Base-by-base conservation (phyloP, 2,797 vertebrate species). In the Lepus oiostolus region DNA sequence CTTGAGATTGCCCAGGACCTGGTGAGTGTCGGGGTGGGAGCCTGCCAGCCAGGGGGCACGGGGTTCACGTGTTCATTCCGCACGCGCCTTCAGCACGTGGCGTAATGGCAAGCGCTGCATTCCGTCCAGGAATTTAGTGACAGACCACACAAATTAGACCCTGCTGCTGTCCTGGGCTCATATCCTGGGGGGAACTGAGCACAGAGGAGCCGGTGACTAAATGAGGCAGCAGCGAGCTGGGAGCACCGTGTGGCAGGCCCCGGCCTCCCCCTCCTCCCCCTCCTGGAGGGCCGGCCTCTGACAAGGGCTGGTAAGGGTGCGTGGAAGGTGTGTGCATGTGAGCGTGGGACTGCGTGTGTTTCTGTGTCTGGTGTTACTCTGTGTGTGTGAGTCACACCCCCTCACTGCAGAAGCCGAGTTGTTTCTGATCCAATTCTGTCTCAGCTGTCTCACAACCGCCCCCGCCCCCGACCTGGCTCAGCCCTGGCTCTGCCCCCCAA, bases 361-460 rank as follows among this genome's bases (percentile, higher is more conserved):
- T 96, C 83, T 95, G 93, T 88, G 94, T 94, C 93, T 97, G 95
- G 94, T 28, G 0, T 97, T 95, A 84, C 93, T 93, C 58, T 89
- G 82, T 84, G 95, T 96, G 96, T 96, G 96, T 96, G 96, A 97
- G 96, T 97, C 97, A 97, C 97, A 62, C 97, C 94, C 92, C 94
- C 93, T 96, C 94, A 92, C 96, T 96, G 96, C 96, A 92, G 94
- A 85, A 95, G 88, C 95, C 89, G 94, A 86, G 95, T 94, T 96
- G 96, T 96, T 62, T 96, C 83, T 96, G 97, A 97, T 97, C 95
- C 97, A 97, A 82, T 97, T 97, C 93, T 91, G 88, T 96, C 93
- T 96, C 26, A 68, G 93, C 95, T 95, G 97, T 96, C 93, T 96
- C 85, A 65, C 60, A 87, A 93, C 0, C 19, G 89, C 89, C 93